Evolutionary conservation across 2,797 vertebrate species (phyloP).

Genomic region (Enteromius treurensis): DNA sequence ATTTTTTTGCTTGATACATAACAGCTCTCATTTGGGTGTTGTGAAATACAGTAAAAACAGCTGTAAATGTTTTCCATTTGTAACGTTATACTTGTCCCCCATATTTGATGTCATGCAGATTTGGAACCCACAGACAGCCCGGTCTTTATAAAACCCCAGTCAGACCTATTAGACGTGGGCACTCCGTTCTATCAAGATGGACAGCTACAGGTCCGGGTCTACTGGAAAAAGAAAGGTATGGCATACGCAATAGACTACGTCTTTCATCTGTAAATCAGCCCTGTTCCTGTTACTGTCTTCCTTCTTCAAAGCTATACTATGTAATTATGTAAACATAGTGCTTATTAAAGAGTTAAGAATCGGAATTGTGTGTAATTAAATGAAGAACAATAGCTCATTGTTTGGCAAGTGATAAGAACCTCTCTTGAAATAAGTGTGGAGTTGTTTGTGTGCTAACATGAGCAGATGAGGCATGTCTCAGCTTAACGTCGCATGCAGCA

Average conservation of each 20-base stretch:
- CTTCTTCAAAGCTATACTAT: slow-evolving; percentile 38
- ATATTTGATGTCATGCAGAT: slow-evolving; percentile 51
- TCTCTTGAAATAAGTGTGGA: slow-evolving; percentile 28
- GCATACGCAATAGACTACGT: slow-evolving; percentile 3
- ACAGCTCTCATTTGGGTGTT: slow-evolving; percentile 41
- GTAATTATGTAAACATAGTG: slow-evolving; percentile 51
- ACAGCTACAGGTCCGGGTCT: slow-evolving; percentile 87
- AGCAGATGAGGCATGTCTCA: slow-evolving; percentile 36
- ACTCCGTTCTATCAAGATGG: slow-evolving; percentile 89
- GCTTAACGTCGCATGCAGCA: not conserved
- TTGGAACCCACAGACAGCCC: slow-evolving; percentile 49
- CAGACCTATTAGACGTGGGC: slow-evolving; percentile 84
- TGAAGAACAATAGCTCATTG: slow-evolving; percentile 52
- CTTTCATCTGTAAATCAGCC: slow-evolving; percentile 37
- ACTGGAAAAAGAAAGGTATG: slow-evolving; percentile 90
- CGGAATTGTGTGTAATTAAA: slow-evolving; percentile 41
- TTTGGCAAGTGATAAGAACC: slow-evolving; percentile 33
- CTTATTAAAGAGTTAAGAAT: slow-evolving; percentile 51
- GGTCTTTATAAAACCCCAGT: slow-evolving; percentile 66
- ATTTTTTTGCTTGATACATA: slow-evolving; percentile 15
- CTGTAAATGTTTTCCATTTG: slow-evolving; percentile 49
- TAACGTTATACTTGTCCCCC: slow-evolving; percentile 29
- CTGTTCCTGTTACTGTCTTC: slow-evolving; percentile 3
- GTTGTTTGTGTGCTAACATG: slow-evolving; percentile 51
- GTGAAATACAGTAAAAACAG: slow-evolving; percentile 43